phyloP scores from a whole-genome alignment of 2,888 invertebrate genomes.

The Trissolcus japonicus region DNA sequence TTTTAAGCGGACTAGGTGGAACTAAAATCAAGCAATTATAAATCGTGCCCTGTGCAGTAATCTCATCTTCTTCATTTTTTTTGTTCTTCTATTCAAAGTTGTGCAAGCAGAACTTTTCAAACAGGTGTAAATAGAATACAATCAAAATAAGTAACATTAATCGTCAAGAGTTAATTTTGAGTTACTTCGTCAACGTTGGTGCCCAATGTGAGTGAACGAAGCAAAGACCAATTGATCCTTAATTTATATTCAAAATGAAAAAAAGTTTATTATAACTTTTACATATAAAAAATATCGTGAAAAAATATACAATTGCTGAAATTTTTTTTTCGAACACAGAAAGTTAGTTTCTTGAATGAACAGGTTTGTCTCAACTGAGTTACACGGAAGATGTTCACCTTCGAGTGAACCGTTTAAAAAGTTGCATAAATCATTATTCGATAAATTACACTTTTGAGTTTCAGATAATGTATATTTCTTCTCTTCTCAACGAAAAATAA shows the following conservation, averaged over 20 bases:
- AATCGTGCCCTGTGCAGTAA: background rate
- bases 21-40: conserved; percentile 37
- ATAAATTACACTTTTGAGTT: too few species aligned
- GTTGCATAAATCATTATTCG: too few species aligned
- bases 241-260: too few species aligned
- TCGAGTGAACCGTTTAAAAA: too few species aligned
- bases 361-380: background rate
- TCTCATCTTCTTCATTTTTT: too few species aligned
- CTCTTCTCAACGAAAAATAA: background rate
- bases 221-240: conserved; percentile 39
- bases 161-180: conserved; percentile 45
- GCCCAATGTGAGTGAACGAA: conserved; percentile 45
- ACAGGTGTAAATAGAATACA: background rate
- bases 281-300: background rate
- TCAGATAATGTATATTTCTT: too few species aligned
- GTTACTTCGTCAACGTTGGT: conserved; percentile 46
- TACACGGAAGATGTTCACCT: too few species aligned
- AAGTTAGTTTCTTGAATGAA: background rate
- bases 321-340: background rate
- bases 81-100: too few species aligned
- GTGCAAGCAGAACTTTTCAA: background rate
- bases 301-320: background rate
- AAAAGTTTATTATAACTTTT: background rate
- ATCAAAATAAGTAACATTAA: conserved; percentile 36
- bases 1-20: conserved; percentile 69